Conservation (phyloP, 2,113 vertebrate genomes). For the Cyphomyrus plagiostoma region DNA sequence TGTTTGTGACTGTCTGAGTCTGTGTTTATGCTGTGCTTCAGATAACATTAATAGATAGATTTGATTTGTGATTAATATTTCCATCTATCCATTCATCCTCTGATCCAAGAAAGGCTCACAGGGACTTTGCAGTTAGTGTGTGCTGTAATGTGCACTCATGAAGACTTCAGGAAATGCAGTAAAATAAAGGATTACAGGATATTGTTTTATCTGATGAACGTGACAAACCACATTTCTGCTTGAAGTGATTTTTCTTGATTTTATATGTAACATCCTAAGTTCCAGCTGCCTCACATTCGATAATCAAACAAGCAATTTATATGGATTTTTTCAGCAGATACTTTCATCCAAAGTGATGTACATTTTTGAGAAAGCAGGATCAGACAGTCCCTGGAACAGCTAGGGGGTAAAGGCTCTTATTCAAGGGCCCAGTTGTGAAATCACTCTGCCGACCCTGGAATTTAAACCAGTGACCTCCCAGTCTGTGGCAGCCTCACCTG, state of each 20-base stretch:
- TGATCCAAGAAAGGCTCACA: background rate
- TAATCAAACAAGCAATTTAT: background rate
- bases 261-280: background rate
- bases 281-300: background rate
- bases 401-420: background rate
- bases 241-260: background rate
- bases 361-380: background rate
- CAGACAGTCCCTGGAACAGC: background rate
- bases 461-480: background rate
- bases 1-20: background rate
- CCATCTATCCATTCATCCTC: background rate
- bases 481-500: background rate
- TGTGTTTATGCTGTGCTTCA: background rate
- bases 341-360: background rate
- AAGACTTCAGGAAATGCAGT: background rate
- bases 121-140: background rate
- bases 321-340: background rate
- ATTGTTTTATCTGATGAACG: background rate
- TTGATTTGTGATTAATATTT: background rate
- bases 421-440: background rate
- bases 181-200: background rate
- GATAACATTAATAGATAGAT: background rate
- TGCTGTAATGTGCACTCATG: background rate
- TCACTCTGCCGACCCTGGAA: background rate
- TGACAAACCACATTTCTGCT: background rate